Percentiles rank a stretch among this genome's conserved stretches.
Conservation (phyloP, 1,140 invertebrate genomes). For the Lamellibrachia luymesi region DNA sequence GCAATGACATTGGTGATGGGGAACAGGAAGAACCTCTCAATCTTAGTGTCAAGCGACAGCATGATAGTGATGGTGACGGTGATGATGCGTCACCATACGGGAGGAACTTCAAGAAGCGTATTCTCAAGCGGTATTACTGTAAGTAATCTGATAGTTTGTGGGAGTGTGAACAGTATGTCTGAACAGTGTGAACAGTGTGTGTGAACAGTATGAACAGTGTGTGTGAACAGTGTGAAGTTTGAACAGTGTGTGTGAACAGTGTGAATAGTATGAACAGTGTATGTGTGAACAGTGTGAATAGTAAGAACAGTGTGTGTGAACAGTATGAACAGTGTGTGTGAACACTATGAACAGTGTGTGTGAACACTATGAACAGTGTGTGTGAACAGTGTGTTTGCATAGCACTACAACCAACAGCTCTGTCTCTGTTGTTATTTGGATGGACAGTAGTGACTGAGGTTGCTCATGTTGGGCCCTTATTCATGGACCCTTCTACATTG, state of each 20-base stretch:
- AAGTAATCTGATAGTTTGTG: not conserved
- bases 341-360: not conserved
- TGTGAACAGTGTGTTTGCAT: not conserved
- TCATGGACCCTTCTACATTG: not conserved
- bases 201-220: too few relatives aligned
- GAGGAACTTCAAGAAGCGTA: not conserved
- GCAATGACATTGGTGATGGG: not conserved
- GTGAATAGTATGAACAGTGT: not conserved
- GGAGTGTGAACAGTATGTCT: not conserved
- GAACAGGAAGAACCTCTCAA: not conserved
- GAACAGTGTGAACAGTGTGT: not conserved
- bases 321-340: not conserved
- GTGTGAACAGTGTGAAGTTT: not conserved
- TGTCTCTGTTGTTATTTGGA: not conserved
- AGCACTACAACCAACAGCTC: not conserved
- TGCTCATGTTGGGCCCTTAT: not conserved
- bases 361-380: not conserved
- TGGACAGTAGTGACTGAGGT: not conserved
- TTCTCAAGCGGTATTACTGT: not conserved
- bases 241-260: not conserved
- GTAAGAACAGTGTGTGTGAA: too few relatives aligned
- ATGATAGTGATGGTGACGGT: not conserved
- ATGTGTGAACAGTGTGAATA: not conserved
- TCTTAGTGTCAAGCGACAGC: not conserved
- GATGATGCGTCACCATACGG: not conserved